Conservation (phyloP, 1,140 invertebrate species). For the Drosophila nikananu region DNA sequence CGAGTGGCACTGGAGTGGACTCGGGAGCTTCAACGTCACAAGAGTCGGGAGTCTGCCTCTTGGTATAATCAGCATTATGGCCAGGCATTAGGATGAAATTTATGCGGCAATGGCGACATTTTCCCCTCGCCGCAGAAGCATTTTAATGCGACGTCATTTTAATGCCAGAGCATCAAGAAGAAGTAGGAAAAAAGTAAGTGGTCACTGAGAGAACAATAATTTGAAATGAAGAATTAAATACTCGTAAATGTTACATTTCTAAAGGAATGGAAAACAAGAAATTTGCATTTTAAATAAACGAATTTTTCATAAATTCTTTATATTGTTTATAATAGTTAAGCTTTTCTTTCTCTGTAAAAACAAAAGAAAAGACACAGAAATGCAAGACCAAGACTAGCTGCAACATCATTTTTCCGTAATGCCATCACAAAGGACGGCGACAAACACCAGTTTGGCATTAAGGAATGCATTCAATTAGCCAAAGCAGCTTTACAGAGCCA, state of each 20-base stretch:
- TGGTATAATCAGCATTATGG: conserved; percentile 73
- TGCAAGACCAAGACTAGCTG: background rate
- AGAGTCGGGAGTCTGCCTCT: conserved; percentile 16
- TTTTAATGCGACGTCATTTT: conserved; percentile 68
- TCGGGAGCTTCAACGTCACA: background rate
- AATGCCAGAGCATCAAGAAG: conserved; percentile 43
- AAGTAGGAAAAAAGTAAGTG: background rate
- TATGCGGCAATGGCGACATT: conserved; percentile 54
- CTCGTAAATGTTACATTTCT: too few relatives aligned
- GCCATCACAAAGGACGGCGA: conserved; percentile 16
- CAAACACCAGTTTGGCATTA: conserved; percentile 6
- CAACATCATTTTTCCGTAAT: conserved; percentile 51
- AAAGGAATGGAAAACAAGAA: too few relatives aligned
- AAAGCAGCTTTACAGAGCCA: conserved; percentile 14
- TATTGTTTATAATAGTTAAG: rapidly evolving
- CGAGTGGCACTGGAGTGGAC: conserved; percentile 11
- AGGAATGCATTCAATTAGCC: conserved; percentile 54
- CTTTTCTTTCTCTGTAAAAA: background rate
- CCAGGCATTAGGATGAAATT: conserved; percentile 69
- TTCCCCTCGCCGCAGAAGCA: conserved; percentile 17
- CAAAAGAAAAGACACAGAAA: conserved; percentile 4
- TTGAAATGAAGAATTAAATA: background rate
- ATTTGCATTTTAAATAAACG: too few relatives aligned
- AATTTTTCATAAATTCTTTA: background rate
- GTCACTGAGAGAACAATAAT: conserved; percentile 9